Conservation (phyloP, 1,140 invertebrate species). For the Dendrolimus punctatus region DNA sequence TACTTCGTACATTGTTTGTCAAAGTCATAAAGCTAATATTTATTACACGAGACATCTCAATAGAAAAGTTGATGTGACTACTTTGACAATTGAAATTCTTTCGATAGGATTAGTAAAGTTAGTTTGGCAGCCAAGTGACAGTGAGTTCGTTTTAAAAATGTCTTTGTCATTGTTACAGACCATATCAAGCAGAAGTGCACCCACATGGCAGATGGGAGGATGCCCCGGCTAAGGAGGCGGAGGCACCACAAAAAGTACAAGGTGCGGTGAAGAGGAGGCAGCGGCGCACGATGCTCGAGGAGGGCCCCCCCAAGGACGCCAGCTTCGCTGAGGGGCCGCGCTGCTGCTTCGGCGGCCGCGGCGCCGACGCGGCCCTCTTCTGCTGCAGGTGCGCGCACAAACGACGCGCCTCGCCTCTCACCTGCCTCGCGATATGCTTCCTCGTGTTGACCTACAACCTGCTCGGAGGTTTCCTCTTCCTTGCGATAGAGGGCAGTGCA, state of each 20-base stretch:
- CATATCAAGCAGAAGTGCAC: not conserved
- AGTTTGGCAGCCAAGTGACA: no score
- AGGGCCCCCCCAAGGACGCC: constrained; percentile 14
- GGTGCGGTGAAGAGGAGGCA: constrained; percentile 36
- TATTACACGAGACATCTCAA: no score
- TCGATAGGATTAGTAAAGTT: no score
- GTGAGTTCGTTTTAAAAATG: no score
- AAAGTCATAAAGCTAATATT: no score
- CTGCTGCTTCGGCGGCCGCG: constrained; percentile 2
- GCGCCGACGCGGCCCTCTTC: not conserved
- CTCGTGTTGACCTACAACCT: constrained; percentile 92
- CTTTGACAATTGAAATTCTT: no score
- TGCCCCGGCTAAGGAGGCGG: constrained; percentile 38
- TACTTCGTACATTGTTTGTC: no score
- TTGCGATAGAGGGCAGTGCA: constrained; percentile 85
- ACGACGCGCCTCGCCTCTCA: constrained; percentile 52
- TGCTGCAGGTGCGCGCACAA: constrained; percentile 52
- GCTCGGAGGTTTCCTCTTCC: constrained; percentile 93
- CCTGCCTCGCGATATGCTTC: constrained; percentile 81
- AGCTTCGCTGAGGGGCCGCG: constrained; percentile 7
- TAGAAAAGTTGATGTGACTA: no score
- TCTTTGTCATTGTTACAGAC: no score
- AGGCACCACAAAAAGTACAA: constrained; percentile 53
- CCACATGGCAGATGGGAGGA: constrained; percentile 17
- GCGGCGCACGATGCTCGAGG: constrained; percentile 34